phyloP scores from a whole-genome alignment of 30 jellyfish, hydroid and myxozoan species.

The Sanderia malayensis region DNA sequence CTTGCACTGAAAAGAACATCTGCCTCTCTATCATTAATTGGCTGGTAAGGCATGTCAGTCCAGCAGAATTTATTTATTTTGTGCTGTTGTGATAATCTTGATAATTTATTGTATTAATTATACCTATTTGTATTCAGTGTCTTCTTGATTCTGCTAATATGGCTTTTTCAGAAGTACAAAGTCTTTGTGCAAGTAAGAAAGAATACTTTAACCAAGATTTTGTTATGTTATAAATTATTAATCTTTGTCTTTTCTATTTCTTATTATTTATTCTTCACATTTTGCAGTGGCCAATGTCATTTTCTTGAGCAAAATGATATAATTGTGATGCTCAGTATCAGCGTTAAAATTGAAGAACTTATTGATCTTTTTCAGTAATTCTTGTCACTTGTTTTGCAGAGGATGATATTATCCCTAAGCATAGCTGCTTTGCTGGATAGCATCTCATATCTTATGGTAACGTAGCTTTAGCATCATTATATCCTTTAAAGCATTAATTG shows the following conservation, averaged over 20 bases:
- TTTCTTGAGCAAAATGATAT: too few relatives aligned
- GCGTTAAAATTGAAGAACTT: too few relatives aligned
- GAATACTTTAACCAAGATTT: not conserved
- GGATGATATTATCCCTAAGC: conserved; percentile 70
- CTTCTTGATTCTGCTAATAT: conserved; percentile 62
- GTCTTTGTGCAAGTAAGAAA: conserved; percentile 54
- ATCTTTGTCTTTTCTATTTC: too few relatives aligned
- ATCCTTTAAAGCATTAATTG: too few relatives aligned
- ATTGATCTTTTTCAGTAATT: too few relatives aligned
- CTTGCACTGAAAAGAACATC: conserved; percentile 55
- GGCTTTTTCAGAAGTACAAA: conserved; percentile 80
- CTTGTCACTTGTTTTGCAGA: conserved; percentile 36
- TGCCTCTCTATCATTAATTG: conserved; percentile 78
- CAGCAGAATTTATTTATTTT: not conserved
- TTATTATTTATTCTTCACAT: too few relatives aligned
- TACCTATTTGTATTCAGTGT: conserved; percentile 33
- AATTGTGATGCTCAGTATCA: too few relatives aligned
- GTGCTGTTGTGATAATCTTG: too few relatives aligned
- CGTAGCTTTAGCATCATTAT: too few relatives aligned
- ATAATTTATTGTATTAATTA: too few relatives aligned
- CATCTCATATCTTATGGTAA: conserved; percentile 66
- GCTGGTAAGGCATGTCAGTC: conserved; percentile 41
- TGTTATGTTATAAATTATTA: too few relatives aligned
- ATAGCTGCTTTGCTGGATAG: conserved; percentile 89
- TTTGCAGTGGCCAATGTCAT: too few relatives aligned